A percentile compares a stretch with the other conserved stretches of the same genome.
phyloP scores from a whole-genome alignment of 2,888 invertebrate genomes.

The Cataglyphis albicans region DNA sequence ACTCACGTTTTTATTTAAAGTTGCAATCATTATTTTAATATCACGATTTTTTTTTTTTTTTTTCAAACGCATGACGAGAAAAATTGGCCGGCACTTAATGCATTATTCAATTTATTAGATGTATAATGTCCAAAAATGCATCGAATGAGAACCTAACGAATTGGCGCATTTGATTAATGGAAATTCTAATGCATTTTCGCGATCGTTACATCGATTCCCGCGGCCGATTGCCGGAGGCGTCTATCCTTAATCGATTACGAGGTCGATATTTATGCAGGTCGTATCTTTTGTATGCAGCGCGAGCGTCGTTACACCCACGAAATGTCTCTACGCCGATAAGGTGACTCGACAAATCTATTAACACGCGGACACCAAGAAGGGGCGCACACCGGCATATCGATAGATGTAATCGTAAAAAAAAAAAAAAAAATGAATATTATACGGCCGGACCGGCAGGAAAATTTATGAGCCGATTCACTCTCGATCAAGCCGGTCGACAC shows the following conservation, averaged over 20 bases:
- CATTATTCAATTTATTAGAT: constrained; percentile 38
- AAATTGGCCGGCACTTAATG: background rate
- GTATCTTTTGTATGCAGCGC: constrained; percentile 36
- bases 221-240: background rate
- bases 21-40: background rate
- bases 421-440: background rate
- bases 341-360: constrained; percentile 55
- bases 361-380: constrained; percentile 24
- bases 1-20: constrained; percentile 16
- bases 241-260: constrained; percentile 38
- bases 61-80: background rate
- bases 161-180: constrained; percentile 29
- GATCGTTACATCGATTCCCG: background rate
- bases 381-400: constrained; percentile 11
- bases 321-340: constrained; percentile 24
- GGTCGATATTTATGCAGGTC: constrained; percentile 13
- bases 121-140: constrained; percentile 30
- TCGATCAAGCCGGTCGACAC: constrained; percentile 1
- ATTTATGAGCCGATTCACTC: constrained; percentile 29
- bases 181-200: constrained; percentile 10
- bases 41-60: background rate
- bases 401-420: constrained; percentile 4
- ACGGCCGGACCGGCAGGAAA: background rate
- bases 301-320: constrained; percentile 47
- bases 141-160: constrained; percentile 12